phyloP scores from a whole-genome alignment of 2,797 vertebrate species.

The Eleutherodactylus coqui region DNA sequence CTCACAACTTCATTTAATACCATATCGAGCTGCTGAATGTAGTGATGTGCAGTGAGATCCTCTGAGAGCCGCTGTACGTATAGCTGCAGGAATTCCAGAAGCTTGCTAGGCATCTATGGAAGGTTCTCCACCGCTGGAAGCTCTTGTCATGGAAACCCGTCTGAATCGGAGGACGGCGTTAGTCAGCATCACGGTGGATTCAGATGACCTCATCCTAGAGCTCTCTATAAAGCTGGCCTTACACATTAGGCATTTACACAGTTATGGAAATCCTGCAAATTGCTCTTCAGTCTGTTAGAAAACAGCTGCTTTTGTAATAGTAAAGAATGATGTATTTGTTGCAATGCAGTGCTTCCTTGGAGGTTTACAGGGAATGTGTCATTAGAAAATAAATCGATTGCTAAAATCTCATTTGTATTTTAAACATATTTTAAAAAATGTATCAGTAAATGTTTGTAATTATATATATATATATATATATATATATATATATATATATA shows the following conservation, averaged over 20 bases:
- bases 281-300: conserved; percentile 4
- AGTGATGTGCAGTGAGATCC: background rate
- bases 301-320: background rate
- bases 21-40: background rate
- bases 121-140: conserved; percentile 18
- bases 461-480: too few species aligned
- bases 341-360: background rate
- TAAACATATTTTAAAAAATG: too few species aligned
- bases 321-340: background rate
- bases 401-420: too few species aligned
- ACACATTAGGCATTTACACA: too few species aligned
- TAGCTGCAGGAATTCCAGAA: conserved; percentile 17
- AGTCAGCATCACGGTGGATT: background rate
- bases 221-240: too few species aligned
- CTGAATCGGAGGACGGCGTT: background rate
- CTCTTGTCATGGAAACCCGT: background rate
- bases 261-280: conserved; percentile 24
- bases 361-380: background rate
- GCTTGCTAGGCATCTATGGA: background rate
- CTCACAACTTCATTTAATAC: background rate
- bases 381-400: background rate
- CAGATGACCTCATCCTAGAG: conserved; percentile 29
- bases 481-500: too few species aligned
- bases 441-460: too few species aligned
- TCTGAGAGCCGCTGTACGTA: background rate